Evolutionary conservation across 2,888 invertebrate species (phyloP).

Genomic region (Oscheius onirici): DNA sequence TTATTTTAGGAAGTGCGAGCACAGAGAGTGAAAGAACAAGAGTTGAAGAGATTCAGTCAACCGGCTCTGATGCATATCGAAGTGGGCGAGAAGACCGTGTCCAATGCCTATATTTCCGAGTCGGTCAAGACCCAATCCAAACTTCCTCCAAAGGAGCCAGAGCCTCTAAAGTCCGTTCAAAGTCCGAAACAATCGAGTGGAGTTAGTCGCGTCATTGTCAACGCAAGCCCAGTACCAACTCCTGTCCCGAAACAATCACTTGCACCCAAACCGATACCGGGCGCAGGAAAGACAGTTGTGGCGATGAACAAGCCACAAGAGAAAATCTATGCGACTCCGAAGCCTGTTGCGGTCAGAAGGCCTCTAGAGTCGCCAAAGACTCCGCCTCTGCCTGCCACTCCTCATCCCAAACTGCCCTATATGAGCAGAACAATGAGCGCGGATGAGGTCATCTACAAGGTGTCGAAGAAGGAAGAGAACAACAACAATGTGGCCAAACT

Average conservation of each 20-base stretch:
- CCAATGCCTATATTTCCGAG: neutral
- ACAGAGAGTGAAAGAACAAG: slow-evolving; percentile 8
- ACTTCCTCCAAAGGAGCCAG: neutral
- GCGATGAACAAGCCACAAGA: neutral
- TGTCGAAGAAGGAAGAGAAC: slow-evolving; percentile 12
- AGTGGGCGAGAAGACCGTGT: neutral
- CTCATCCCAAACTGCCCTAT: slow-evolving; percentile 25
- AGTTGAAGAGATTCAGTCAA: neutral
- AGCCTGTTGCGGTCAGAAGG: neutral
- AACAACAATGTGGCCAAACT: neutral
- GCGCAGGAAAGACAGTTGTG: slow-evolving; percentile 4
- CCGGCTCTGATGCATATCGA: neutral
- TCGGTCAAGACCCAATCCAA: neutral
- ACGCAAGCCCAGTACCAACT: neutral
- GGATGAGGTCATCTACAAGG: slow-evolving; percentile 9
- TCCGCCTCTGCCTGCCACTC: slow-evolving; percentile 14
- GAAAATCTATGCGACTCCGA: slow-evolving; percentile 4
- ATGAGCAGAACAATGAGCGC: neutral
- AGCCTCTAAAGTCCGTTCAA: neutral
- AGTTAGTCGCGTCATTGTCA: slow-evolving; percentile 19
- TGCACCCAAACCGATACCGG: neutral
- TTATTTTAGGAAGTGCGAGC: slow-evolving; percentile 19
- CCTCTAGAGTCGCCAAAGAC: slow-evolving; percentile 11
- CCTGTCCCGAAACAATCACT: neutral
- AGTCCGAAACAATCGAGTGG: neutral